These are phyloP conservation scores for Eptesicus fuscus DNA, from an alignment of 2,113 vertebrate genomes.

Conservation along the genomic window DNA sequence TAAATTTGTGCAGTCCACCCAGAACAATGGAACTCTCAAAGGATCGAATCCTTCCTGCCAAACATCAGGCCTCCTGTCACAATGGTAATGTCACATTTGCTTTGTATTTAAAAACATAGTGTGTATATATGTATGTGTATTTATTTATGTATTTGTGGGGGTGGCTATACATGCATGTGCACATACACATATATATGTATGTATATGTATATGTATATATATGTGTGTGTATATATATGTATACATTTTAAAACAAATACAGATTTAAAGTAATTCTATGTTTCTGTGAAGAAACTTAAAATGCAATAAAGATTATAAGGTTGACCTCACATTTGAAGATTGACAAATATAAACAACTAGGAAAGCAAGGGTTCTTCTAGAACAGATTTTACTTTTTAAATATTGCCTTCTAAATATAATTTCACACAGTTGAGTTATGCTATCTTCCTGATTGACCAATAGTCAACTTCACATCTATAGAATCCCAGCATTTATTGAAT, in stretches of 20 bases:
- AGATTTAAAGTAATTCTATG: neutral
- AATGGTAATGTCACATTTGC: conserved; percentile 88
- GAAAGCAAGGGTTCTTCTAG: neutral
- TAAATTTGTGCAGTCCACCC: conserved; percentile 96
- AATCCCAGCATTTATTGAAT: neutral
- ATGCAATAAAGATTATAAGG: neutral
- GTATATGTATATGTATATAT: neutral
- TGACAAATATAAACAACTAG: neutral
- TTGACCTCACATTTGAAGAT: neutral
- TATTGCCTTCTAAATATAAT: neutral
- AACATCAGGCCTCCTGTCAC: conserved; percentile 90
- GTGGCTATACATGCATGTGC: neutral
- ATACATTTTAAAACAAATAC: neutral
- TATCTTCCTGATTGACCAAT: neutral
- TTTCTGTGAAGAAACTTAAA: conserved; percentile 25
- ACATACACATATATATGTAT: neutral
- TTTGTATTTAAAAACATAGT: neutral
- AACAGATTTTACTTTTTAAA: neutral
- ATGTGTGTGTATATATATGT: neutral
- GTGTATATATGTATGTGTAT: neutral
- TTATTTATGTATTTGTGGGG: neutral
- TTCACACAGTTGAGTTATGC: neutral
- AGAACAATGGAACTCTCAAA: conserved; percentile 96
- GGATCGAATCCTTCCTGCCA: conserved; percentile 92
- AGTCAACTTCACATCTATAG: neutral